A percentile compares a stretch with the other conserved stretches of the same genome.
Evolutionary conservation across 2,113 vertebrate genomes (phyloP).

Genomic region (Gnathonemus longibarbis): DNA sequence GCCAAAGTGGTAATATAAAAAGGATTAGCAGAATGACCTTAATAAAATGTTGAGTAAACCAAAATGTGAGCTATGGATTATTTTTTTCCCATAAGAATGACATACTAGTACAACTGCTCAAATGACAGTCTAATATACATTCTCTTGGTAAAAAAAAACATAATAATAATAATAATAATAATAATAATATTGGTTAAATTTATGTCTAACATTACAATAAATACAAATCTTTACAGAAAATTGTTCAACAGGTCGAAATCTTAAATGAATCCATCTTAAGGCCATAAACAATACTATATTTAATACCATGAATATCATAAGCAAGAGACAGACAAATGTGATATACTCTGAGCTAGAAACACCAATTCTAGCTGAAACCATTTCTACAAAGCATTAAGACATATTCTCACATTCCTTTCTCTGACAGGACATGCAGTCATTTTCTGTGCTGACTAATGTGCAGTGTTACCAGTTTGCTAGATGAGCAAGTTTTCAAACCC

Average conservation of each 20-base stretch:
- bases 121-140: not conserved
- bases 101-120: not conserved
- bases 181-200: not conserved
- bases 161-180: not conserved
- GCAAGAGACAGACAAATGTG: not conserved
- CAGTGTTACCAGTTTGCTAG: not conserved
- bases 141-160: not conserved
- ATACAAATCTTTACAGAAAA: not conserved
- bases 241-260: not conserved
- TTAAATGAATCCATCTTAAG: not conserved
- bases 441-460: not conserved
- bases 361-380: not conserved
- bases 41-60: not conserved
- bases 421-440: not conserved
- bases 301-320: not conserved
- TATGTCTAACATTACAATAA: not conserved
- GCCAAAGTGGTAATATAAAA: not conserved
- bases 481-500: not conserved
- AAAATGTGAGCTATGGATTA: not conserved
- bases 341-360: not conserved
- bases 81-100: not conserved
- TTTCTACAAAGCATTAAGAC: not conserved
- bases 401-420: not conserved
- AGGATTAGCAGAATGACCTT: not conserved
- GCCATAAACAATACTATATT: not conserved